phyloP scores from a whole-genome alignment of 2,888 invertebrate genomes.

The Leptinotarsa haldemani region DNA sequence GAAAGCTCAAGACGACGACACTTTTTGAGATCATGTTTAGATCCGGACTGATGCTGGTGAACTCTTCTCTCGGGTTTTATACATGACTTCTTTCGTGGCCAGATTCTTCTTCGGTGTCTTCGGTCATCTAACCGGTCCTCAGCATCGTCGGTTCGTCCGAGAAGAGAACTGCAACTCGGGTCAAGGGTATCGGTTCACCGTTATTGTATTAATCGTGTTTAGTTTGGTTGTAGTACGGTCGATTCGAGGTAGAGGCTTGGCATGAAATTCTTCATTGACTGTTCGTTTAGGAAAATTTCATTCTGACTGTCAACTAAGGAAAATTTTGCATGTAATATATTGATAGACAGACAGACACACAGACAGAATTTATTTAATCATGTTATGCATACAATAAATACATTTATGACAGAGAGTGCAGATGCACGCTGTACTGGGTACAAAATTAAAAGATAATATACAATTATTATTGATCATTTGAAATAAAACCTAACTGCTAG shows the following conservation, averaged over 20 bases:
- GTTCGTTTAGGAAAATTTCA: no score
- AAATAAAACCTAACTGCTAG: no score
- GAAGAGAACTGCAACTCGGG: slow-evolving; percentile 43
- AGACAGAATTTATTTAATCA: no score
- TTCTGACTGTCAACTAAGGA: no score
- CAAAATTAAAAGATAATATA: no score
- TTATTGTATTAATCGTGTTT: slow-evolving; percentile 40
- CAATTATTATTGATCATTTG: no score
- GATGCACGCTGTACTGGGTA: no score
- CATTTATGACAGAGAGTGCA: no score
- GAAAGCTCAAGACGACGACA: slow-evolving; percentile 42
- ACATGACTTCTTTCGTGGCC: slow-evolving; percentile 52
- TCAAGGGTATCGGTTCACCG: slow-evolving; percentile 44
- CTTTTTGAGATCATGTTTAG: slow-evolving; percentile 41
- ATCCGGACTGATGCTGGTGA: slow-evolving; percentile 38
- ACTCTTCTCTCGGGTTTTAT: slow-evolving; percentile 63
- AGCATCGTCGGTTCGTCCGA: slow-evolving; percentile 30
- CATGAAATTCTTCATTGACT: neutral
- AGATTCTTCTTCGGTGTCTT: slow-evolving; percentile 33
- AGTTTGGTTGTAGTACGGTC: slow-evolving; percentile 19
- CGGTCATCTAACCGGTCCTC: slow-evolving; percentile 40
- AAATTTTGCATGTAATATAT: no score
- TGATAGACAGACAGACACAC: no score
- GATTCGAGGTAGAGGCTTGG: neutral
- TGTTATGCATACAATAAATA: no score